Evolutionary conservation across 2,797 vertebrate species (phyloP).

Genomic region (Sternotherus odoratus): DNA sequence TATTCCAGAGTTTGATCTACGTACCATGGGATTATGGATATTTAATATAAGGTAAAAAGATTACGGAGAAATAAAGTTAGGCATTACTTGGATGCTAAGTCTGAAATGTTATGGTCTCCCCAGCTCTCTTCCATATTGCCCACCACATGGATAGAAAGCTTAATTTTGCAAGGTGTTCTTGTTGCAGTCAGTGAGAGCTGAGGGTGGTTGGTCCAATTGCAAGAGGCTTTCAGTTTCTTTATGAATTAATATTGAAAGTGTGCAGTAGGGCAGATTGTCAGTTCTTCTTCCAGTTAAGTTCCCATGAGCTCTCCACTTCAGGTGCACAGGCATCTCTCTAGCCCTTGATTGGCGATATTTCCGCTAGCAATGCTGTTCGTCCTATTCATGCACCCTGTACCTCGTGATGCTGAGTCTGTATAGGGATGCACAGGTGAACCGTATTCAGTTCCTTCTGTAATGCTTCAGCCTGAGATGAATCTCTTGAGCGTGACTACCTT

Average conservation of each 20-base stretch:
- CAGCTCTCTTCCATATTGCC: conserved; percentile 17
- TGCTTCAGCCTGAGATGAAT: too few relatives aligned
- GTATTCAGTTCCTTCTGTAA: neutral
- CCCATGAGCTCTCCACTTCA: neutral
- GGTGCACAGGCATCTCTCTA: neutral
- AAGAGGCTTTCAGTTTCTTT: neutral
- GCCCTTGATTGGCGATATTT: neutral
- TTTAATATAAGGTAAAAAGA: neutral
- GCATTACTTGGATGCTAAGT: neutral
- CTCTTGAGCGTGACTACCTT: neutral
- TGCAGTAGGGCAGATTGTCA: too few relatives aligned
- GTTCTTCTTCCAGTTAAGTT: neutral
- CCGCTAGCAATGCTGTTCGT: neutral
- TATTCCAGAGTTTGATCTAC: neutral
- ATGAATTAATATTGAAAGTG: too few relatives aligned
- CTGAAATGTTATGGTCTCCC: conserved; percentile 4
- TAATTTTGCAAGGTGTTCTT: conserved; percentile 17
- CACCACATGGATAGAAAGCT: neutral
- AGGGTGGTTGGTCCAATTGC: neutral
- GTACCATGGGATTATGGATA: neutral
- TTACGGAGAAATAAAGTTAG: neutral
- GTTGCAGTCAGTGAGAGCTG: neutral
- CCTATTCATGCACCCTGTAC: neutral
- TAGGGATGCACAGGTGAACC: neutral
- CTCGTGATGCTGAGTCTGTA: neutral